Percentiles rank a stretch among this genome's conserved stretches.
Evolutionary conservation across 2,113 vertebrate genomes (phyloP).

Genomic region (Siniperca knerii): DNA sequence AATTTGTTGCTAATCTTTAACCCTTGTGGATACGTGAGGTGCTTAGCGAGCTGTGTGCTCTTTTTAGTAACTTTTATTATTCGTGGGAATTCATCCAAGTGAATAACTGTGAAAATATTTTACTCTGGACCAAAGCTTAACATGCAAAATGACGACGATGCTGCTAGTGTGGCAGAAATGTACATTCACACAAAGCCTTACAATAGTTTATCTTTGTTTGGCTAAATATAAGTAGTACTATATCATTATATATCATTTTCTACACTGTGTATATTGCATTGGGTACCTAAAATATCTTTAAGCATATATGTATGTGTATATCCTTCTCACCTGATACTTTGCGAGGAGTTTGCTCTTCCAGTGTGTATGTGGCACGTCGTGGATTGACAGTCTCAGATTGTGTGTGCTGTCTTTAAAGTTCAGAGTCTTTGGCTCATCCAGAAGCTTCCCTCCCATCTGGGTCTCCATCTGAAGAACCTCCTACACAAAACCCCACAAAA

Average conservation of each 20-base stretch:
- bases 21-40: neutral
- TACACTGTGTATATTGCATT: neutral
- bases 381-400: constrained; percentile 94
- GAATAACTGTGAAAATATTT: neutral
- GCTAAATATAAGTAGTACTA: neutral
- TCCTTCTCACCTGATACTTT: constrained; percentile 92
- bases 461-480: constrained; percentile 95
- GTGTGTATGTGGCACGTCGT: constrained; percentile 91
- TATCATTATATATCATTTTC: neutral
- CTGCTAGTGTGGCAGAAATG: neutral
- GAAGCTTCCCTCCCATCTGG: constrained; percentile 94
- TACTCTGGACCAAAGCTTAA: neutral
- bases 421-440: constrained; percentile 95
- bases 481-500: constrained; percentile 72
- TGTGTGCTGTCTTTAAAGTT: constrained; percentile 96
- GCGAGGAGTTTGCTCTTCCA: constrained; percentile 97
- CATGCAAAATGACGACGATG: neutral
- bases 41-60: neutral
- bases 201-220: neutral
- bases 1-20: neutral
- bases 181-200: neutral
- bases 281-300: neutral
- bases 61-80: neutral
- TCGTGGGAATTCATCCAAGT: neutral
- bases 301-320: neutral